These are phyloP conservation scores for Monopis laevigella DNA, from an alignment of 2,888 invertebrate genomes.

Conservation along the genomic window DNA sequence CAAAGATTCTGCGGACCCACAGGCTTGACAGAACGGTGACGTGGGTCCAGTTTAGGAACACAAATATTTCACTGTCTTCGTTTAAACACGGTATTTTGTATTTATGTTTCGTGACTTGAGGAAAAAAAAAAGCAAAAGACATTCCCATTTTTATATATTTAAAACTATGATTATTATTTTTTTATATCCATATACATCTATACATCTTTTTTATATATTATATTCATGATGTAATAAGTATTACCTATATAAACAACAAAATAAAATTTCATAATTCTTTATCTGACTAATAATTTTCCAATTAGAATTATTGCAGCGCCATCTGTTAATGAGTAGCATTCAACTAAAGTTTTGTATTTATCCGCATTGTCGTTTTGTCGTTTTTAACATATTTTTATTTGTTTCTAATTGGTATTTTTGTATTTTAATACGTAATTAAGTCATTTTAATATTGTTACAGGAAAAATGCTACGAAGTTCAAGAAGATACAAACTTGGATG, in stretches of 20 bases:
- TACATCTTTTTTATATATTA: neutral
- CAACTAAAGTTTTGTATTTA: slow-evolving; percentile 15
- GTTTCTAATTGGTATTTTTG: too few relatives aligned
- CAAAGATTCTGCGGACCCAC: slow-evolving; percentile 2
- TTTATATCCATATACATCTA: neutral
- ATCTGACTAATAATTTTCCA: slow-evolving; percentile 14
- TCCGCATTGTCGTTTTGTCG: too few relatives aligned
- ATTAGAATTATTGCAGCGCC: slow-evolving; percentile 28
- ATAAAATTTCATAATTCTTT: neutral
- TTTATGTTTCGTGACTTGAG: neutral
- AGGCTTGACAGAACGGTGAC: slow-evolving; percentile 46
- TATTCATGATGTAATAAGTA: neutral
- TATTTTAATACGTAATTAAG: too few relatives aligned
- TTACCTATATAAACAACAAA: too few relatives aligned
- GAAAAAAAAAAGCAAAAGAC: too few relatives aligned
- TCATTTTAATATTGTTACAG: too few relatives aligned
- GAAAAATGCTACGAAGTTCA: too few relatives aligned
- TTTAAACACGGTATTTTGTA: neutral
- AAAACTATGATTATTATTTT: too few relatives aligned
- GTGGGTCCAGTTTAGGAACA: slow-evolving; percentile 52
- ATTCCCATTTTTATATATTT: too few relatives aligned
- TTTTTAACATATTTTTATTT: too few relatives aligned
- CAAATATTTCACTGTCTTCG: slow-evolving; percentile 11
- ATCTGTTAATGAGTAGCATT: slow-evolving; percentile 45
- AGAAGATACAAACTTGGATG: too few relatives aligned